phyloP scores from a whole-genome alignment of 92 coral and sea anemone genomes.

The Zoanthus solanderi region DNA sequence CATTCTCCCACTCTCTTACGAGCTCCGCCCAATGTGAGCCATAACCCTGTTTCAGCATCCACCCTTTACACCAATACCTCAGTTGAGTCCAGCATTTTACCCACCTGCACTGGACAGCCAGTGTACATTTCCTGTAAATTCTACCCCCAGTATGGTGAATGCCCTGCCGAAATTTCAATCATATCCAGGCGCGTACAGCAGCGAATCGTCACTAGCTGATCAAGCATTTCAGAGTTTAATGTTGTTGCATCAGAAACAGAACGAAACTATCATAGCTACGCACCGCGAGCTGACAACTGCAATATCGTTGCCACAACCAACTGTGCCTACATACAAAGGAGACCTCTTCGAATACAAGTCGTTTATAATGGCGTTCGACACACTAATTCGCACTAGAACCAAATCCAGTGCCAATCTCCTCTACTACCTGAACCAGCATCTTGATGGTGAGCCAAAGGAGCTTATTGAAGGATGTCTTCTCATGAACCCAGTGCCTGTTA shows the following conservation, averaged over 20 bases:
- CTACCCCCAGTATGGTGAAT: background rate
- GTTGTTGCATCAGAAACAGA: no score
- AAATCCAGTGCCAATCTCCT: constrained; percentile 47
- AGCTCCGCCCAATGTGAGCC: constrained; percentile 3
- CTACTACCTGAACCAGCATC: no score
- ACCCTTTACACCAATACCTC: background rate
- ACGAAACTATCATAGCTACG: no score
- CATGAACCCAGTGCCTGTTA: constrained; percentile 65
- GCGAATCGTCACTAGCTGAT: background rate
- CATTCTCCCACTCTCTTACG: background rate
- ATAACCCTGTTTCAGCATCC: background rate
- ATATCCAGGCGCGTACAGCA: background rate
- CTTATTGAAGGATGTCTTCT: constrained; percentile 65
- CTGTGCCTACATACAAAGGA: constrained; percentile 49
- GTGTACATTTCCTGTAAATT: background rate
- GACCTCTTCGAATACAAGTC: no score
- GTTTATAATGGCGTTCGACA: constrained; percentile 59
- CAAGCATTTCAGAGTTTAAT: background rate
- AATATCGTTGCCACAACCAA: constrained; percentile 63
- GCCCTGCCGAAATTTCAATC: background rate
- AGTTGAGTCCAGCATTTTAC: background rate
- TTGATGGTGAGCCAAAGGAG: no score
- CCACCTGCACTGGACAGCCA: background rate
- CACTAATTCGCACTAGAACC: constrained; percentile 47
- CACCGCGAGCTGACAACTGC: no score